These are phyloP conservation scores for Bubo bubo DNA, from an alignment of 2,113 vertebrate species.

Conservation along the genomic window DNA sequence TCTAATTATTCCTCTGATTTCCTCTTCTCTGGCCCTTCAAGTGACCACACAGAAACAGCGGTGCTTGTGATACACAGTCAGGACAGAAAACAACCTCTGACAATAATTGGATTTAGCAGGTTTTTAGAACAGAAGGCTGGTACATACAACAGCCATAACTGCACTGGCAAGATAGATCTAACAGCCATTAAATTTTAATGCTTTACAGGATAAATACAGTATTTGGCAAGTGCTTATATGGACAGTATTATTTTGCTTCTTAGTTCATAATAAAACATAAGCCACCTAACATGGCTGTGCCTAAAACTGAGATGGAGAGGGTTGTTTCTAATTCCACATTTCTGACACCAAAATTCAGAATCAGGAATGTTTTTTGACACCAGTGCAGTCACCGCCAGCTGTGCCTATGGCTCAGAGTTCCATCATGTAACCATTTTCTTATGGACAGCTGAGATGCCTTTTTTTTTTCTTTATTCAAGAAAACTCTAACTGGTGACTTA, in stretches of 20 bases:
- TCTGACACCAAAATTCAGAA: not conserved
- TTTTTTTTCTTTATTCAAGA: not conserved
- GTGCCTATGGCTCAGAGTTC: not conserved
- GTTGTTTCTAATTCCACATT: not conserved
- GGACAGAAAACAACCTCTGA: not conserved
- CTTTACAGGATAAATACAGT: not conserved
- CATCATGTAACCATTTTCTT: not conserved
- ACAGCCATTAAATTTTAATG: not conserved
- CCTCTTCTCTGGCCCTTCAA: not conserved
- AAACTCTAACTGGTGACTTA: not conserved
- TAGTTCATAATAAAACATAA: not conserved
- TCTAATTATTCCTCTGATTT: not conserved
- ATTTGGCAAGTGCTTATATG: not conserved
- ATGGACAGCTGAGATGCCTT: not conserved
- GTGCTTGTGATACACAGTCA: not conserved
- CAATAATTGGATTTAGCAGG: not conserved
- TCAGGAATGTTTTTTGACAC: not conserved
- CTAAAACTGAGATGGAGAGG: not conserved
- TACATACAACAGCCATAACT: not conserved
- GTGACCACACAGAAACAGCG: not conserved
- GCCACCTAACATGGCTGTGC: not conserved
- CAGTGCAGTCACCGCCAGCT: not conserved
- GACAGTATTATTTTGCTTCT: not conserved
- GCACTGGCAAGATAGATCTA: not conserved
- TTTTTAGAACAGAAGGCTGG: not conserved